A percentile compares a stretch with the other conserved stretches of the same genome.
phyloP scores from a whole-genome alignment of 2,113 vertebrate genomes.

The Cygnus atratus region DNA sequence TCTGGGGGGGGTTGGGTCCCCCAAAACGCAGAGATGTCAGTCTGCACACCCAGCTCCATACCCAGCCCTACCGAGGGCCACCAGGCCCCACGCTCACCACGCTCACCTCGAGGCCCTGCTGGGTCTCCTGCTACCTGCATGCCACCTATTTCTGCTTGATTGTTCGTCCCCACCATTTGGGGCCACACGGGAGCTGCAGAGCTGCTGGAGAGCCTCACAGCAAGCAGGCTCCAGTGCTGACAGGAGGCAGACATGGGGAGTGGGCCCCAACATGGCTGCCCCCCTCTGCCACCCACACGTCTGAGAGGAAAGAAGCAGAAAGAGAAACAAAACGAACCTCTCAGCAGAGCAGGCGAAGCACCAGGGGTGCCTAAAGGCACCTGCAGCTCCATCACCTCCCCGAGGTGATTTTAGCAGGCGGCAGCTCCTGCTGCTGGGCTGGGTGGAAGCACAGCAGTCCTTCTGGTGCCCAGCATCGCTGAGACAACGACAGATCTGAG shows the following conservation, averaged over 20 bases:
- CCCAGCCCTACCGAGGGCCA: not conserved
- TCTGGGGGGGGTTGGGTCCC: not conserved
- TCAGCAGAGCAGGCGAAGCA: not conserved
- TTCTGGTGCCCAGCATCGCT: too few species aligned
- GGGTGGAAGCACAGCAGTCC: not conserved
- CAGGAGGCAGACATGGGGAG: not conserved
- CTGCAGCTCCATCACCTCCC: not conserved
- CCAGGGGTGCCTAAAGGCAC: not conserved
- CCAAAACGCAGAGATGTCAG: not conserved
- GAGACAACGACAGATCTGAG: too few species aligned
- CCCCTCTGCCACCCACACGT: not conserved
- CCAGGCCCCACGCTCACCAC: not conserved
- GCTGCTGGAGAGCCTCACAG: not conserved
- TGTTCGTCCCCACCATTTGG: not conserved
- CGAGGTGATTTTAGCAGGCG: not conserved
- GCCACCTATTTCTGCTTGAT: not conserved
- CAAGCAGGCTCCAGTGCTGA: not conserved
- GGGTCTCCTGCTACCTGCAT: not conserved
- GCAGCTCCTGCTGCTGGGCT: not conserved
- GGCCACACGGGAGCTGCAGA: not conserved
- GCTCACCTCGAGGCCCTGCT: not conserved
- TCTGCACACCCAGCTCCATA: not conserved
- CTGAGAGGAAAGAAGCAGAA: not conserved
- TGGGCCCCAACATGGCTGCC: fast-evolving
- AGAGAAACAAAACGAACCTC: not conserved